These are phyloP conservation scores for Florisuga fusca DNA, from an alignment of 2,797 vertebrate genomes.

Conservation along the genomic window DNA sequence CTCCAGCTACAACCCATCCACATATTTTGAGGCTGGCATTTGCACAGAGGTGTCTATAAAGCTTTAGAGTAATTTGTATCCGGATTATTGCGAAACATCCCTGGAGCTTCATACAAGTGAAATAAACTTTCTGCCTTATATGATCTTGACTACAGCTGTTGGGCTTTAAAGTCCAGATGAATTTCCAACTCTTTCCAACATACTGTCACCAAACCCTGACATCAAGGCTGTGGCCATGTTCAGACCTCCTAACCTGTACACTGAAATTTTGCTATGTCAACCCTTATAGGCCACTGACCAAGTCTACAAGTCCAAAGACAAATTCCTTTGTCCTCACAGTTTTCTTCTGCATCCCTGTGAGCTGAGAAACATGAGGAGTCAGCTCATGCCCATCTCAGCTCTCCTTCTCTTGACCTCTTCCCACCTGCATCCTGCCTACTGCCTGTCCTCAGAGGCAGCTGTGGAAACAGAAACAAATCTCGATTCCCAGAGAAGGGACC, in stretches of 20 bases:
- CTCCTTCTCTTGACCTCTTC: neutral
- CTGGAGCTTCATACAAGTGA: neutral
- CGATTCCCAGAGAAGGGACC: neutral
- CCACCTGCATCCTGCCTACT: neutral
- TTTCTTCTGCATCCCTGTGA: neutral
- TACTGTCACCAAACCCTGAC: neutral
- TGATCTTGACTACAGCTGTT: neutral
- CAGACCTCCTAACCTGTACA: neutral
- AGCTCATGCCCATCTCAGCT: neutral
- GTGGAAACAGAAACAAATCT: neutral
- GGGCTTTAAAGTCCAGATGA: neutral
- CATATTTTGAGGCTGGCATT: neutral
- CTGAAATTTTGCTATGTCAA: neutral
- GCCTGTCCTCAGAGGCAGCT: neutral
- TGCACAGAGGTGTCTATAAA: neutral
- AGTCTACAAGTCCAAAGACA: neutral
- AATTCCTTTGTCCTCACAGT: neutral
- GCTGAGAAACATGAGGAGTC: neutral
- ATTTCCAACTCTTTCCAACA: neutral
- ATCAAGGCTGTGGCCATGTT: neutral
- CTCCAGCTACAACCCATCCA: neutral
- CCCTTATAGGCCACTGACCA: neutral
- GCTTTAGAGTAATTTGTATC: conserved; percentile 33
- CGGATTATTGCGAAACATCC: conserved; percentile 15
- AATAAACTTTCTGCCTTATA: neutral